phyloP scores from a whole-genome alignment of 2,113 vertebrate genomes.

The Myrmecobius fasciatus region DNA sequence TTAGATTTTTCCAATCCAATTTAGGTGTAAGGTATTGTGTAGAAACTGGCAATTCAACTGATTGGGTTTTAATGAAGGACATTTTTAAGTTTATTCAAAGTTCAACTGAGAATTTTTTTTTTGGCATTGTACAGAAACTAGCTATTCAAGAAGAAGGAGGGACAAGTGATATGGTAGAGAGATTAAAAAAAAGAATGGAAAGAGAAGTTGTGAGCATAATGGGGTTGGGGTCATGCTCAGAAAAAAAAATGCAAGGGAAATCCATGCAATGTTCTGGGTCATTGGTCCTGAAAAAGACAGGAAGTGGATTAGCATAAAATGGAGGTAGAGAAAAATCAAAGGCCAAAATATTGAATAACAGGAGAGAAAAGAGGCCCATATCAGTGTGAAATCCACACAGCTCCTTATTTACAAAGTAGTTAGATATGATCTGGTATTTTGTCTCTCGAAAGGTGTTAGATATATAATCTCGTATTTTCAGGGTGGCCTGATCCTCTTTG shows the following conservation, averaged over 20 bases:
- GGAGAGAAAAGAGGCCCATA: not conserved
- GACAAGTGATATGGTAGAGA: conserved; percentile 2
- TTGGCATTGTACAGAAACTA: not conserved
- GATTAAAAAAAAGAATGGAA: not conserved
- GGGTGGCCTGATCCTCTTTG: conserved; percentile 58
- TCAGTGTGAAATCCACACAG: not conserved
- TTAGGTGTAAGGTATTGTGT: not conserved
- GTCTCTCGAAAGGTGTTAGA: not conserved
- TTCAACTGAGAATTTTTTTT: conserved; percentile 71
- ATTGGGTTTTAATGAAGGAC: conserved; percentile 35
- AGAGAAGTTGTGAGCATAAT: not conserved
- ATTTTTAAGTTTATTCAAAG: conserved; percentile 77
- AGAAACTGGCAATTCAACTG: no score
- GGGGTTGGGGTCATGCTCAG: conserved; percentile 1
- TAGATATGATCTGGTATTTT: not conserved
- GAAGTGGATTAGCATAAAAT: not conserved
- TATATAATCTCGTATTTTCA: conserved; percentile 25
- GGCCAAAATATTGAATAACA: not conserved
- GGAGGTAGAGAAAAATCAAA: conserved; percentile 14
- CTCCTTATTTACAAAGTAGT: not conserved
- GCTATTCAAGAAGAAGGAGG: not conserved
- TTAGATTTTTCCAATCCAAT: not conserved
- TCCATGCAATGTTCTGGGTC: not conserved
- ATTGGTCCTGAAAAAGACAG: conserved; percentile 49
- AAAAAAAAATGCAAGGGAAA: not conserved